Evolutionary conservation across 2,797 vertebrate genomes (phyloP).

Genomic region (Epinephelus awoara): DNA sequence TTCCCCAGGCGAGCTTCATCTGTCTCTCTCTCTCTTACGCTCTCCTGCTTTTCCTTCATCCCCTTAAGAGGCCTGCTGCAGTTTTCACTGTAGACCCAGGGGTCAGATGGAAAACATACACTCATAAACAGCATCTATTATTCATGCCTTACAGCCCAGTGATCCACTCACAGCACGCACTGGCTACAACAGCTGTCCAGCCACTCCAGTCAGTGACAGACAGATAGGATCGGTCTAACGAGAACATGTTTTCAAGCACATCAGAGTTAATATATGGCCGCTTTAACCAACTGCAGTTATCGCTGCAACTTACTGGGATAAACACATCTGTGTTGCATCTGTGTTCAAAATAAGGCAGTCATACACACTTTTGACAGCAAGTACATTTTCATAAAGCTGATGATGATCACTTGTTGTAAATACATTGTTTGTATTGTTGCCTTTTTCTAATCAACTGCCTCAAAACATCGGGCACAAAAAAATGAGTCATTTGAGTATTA

Average conservation of each 20-base stretch:
- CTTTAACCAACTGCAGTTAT: constrained; percentile 60
- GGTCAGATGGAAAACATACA: constrained; percentile 91
- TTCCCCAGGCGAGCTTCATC: constrained; percentile 79
- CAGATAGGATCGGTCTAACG: constrained; percentile 32
- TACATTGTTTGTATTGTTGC: constrained; percentile 69
- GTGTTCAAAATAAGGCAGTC: constrained; percentile 38
- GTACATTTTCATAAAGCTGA: constrained; percentile 54
- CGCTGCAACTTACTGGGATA: constrained; percentile 36
- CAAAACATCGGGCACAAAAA: constrained; percentile 71
- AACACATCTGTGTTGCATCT: constrained; percentile 79
- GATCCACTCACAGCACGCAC: constrained; percentile 78
- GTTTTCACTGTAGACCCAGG: constrained; percentile 87
- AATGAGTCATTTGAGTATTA: constrained; percentile 80
- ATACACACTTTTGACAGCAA: constrained; percentile 47
- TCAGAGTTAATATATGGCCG: constrained; percentile 52
- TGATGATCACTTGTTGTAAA: constrained; percentile 59
- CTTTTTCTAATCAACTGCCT: constrained; percentile 76
- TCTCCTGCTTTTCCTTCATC: constrained; percentile 50
- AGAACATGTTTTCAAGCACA: constrained; percentile 42
- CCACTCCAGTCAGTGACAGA: constrained; percentile 58
- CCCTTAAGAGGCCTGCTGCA: constrained; percentile 81
- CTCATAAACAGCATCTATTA: constrained; percentile 92
- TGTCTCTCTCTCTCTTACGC: constrained; percentile 67
- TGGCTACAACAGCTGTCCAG: constrained; percentile 78
- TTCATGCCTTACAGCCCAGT: constrained; percentile 84